These are phyloP conservation scores for Carlito syrichta DNA, from an alignment of 2,113 vertebrate genomes.

Conservation along the genomic window DNA sequence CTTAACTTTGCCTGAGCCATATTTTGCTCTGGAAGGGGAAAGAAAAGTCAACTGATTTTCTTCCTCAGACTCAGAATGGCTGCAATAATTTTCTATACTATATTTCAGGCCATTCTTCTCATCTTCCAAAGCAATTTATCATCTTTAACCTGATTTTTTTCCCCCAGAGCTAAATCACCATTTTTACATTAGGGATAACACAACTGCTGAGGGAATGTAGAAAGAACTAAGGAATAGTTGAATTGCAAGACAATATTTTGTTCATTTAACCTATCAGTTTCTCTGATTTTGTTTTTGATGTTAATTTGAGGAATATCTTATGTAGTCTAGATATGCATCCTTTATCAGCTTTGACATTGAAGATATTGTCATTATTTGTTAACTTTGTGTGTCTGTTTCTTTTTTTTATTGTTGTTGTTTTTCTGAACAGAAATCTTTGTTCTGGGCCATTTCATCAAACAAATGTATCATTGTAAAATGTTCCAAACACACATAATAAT, in stretches of 20 bases:
- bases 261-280: not conserved
- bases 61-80: not conserved
- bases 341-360: not conserved
- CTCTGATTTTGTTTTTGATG: not conserved
- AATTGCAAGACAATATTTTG: not conserved
- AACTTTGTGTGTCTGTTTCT: not conserved
- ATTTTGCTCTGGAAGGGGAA: slow-evolving; percentile 30
- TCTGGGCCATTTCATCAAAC: not conserved
- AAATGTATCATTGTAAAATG: not conserved
- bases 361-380: not conserved
- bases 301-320: not conserved
- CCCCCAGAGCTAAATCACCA: not conserved
- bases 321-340: not conserved
- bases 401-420: too few relatives aligned
- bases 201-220: not conserved
- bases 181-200: not conserved
- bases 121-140: slow-evolving; percentile 20
- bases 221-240: not conserved
- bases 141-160: not conserved
- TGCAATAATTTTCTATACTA: not conserved
- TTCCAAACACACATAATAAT: not conserved
- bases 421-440: not conserved
- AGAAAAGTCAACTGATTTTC: slow-evolving; percentile 26
- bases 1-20: not conserved
- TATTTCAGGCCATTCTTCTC: slow-evolving; percentile 17